Base-by-base conservation (phyloP, 1,140 invertebrate genomes). In the Tyrophagus putrescentiae region DNA sequence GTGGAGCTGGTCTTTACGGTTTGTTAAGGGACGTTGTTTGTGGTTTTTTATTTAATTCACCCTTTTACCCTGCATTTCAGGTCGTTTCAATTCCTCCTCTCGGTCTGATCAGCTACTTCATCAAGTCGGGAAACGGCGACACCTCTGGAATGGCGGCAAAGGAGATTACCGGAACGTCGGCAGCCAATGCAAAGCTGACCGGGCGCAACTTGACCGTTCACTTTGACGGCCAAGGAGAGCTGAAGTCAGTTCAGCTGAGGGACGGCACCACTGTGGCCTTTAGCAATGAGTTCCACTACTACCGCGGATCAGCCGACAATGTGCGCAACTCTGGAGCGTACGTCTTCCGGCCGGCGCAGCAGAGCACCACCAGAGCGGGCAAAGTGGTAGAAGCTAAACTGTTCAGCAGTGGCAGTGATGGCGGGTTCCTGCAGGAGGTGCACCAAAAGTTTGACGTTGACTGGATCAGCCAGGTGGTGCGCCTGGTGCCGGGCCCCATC, bases 401-500 rank as follows among this genome's bases (percentile, higher is more conserved):
- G 9, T 54, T 34, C 7, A n/a, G n/a, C n/a, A n/a, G n/a, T n/a
- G n/a, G n/a, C n/a, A n/a, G n/a, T 48, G 4, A 50, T 28, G 11
- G 13, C 5, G 21, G 27, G 4, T 1, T 36, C 1, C 7, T 94
- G 0, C 75, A 84, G 60, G 93, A 98, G 76, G 77, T 94, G 9
- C 83, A 87, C 65, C 84, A 90, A 68, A 71, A 70, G 13, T 79
- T 82, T 62, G 78, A 75, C 48, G n/a, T 75, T 82, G 9, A 95
- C 85, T 84, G 73, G 86, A 0, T 87, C 84, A 80, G 25, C 84
- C 84, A 94, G 75, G 79, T 85, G 0, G 76, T 92, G 28, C 72
- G 90, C 56, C 65, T 92, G 0, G 87, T 88, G 62, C 76, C 81
- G 58, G 75, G 77, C 36, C 71, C 72, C 1, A 72, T 72, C 1